phyloP scores from a whole-genome alignment of 2,113 vertebrate species.

The Thinocorus orbignyianus region DNA sequence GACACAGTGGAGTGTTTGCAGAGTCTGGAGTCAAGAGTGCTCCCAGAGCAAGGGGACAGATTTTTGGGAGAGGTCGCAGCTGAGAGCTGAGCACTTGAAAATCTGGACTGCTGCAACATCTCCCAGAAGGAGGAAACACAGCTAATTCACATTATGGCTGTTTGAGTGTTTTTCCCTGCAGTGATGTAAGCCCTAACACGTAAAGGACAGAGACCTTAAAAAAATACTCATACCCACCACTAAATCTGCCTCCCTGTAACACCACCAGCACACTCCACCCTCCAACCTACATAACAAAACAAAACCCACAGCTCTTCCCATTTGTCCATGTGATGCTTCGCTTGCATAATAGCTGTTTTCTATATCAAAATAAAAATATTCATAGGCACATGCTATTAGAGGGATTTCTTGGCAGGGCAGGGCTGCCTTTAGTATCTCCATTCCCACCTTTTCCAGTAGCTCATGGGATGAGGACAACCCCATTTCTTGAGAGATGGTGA shows the following conservation, averaged over 20 bases:
- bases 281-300: background rate
- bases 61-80: background rate
- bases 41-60: background rate
- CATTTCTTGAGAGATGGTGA: fast-evolving
- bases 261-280: background rate
- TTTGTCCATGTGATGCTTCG: fast-evolving
- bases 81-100: background rate
- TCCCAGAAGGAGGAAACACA: background rate
- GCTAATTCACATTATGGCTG: background rate
- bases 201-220: background rate
- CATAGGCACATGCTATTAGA: background rate
- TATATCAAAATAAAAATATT: background rate
- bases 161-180: background rate
- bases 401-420: background rate
- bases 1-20: background rate
- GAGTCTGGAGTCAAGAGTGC: background rate
- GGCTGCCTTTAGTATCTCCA: background rate
- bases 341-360: background rate
- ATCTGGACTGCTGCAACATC: background rate
- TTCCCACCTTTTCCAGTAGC: background rate
- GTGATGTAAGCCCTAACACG: background rate
- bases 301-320: background rate
- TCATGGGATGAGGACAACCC: background rate
- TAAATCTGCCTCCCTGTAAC: background rate
- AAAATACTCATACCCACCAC: background rate